Conservation (phyloP, 2,113 vertebrate species). For the Triplophysa tibetana region DNA sequence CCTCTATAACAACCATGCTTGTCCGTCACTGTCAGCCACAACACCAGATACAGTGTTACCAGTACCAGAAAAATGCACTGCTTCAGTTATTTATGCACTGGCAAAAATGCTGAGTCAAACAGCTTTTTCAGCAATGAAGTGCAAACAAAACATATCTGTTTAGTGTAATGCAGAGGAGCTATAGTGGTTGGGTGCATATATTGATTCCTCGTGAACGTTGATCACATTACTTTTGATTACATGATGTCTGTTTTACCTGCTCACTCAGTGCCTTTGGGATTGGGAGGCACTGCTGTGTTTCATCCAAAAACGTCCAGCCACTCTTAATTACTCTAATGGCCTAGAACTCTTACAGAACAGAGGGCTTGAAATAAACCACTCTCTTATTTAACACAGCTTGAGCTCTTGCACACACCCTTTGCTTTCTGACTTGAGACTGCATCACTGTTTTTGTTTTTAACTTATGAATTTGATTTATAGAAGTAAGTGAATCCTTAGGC, state of each 20-base stretch:
- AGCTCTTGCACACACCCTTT: not conserved
- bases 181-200: not conserved
- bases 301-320: not conserved
- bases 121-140: not conserved
- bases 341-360: constrained; percentile 35
- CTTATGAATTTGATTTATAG: too few relatives aligned
- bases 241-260: not conserved
- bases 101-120: constrained; percentile 26
- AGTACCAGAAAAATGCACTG: constrained; percentile 1
- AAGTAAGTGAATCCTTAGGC: too few relatives aligned
- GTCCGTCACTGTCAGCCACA: constrained; percentile 48
- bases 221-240: not conserved
- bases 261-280: constrained; percentile 9
- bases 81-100: constrained; percentile 37
- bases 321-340: constrained; percentile 49
- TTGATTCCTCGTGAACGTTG: not conserved
- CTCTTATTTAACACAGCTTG: constrained; percentile 1
- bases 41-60: constrained; percentile 25
- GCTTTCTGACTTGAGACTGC: not conserved
- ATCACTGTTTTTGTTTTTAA: too few relatives aligned
- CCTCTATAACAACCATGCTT: not conserved
- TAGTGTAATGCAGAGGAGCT: not conserved
- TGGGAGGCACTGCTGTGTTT: not conserved
- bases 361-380: not conserved
- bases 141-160: not conserved